Conservation (phyloP, 2,797 vertebrate genomes). For the Dromococcyx pavoninus region DNA sequence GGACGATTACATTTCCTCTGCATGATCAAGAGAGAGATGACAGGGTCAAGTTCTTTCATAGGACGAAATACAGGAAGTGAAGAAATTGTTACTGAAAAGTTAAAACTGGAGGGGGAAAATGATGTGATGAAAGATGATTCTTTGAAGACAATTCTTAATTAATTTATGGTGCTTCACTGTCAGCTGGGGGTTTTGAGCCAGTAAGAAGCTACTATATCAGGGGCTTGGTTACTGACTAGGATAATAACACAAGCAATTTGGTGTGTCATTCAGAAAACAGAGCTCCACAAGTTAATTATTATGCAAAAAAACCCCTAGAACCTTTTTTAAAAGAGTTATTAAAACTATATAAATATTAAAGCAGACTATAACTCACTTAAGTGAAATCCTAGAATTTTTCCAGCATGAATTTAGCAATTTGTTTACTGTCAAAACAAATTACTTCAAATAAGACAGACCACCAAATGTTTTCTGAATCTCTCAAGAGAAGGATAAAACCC, state of each 20-base stretch:
- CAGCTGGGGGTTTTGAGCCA: not conserved
- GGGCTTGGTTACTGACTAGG: not conserved
- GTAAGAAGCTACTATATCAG: not conserved
- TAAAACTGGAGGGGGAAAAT: not conserved
- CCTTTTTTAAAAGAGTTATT: not conserved
- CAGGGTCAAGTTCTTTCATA: not conserved
- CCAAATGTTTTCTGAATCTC: not conserved
- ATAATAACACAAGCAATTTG: not conserved
- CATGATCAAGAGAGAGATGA: not conserved
- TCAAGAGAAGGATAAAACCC: not conserved
- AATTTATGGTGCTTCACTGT: not conserved
- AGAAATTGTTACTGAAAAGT: not conserved
- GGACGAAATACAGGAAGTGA: not conserved
- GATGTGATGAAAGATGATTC: not conserved
- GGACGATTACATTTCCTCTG: not conserved
- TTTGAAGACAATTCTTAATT: not conserved
- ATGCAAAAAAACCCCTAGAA: not conserved
- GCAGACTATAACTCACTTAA: not conserved
- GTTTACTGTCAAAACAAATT: not conserved
- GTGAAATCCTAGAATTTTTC: not conserved
- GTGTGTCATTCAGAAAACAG: not conserved
- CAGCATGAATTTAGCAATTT: not conserved
- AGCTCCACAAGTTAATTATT: not conserved
- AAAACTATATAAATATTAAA: not conserved
- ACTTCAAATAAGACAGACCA: not conserved